Evolutionary conservation across 2,888 invertebrate genomes (phyloP).

Genomic region (Sicus ferrugineus): DNA sequence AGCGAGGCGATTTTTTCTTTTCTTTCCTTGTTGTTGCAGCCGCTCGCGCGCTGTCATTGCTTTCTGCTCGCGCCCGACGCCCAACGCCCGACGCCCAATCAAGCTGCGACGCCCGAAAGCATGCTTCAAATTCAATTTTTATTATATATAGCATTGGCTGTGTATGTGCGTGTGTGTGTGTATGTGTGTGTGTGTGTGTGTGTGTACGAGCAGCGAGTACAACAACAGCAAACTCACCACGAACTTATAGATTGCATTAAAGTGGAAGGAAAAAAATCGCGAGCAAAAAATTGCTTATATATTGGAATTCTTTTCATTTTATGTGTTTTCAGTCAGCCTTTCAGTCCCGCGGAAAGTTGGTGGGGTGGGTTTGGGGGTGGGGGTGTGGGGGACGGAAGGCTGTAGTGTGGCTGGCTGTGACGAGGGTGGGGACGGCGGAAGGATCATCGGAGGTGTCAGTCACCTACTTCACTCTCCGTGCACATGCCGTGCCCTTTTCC

Average conservation of each 20-base stretch:
- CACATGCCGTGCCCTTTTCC: constrained; percentile 47
- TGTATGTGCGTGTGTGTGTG: neutral
- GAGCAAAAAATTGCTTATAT: constrained; percentile 36
- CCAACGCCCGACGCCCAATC: constrained; percentile 31
- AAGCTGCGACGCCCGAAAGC: constrained; percentile 30
- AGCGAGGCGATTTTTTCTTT: constrained; percentile 7
- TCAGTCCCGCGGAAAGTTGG: no score
- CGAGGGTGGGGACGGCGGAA: no score
- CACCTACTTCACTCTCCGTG: neutral
- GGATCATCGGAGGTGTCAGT: no score
- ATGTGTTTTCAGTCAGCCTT: no score
- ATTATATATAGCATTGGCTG: constrained; percentile 28
- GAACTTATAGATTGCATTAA: constrained; percentile 2
- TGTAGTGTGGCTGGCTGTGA: no score
- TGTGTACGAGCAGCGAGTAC: neutral
- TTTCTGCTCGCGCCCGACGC: constrained; percentile 12
- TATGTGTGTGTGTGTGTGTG: neutral
- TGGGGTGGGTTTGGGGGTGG: no score
- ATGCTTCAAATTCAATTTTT: constrained; percentile 31
- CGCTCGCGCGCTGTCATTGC: neutral
- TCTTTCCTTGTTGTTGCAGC: constrained; percentile 7
- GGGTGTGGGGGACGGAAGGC: no score
- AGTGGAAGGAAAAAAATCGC: constrained; percentile 3
- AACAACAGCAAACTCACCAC: neutral
- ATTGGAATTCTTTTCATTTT: constrained; percentile 44